Percentiles rank a stretch among this genome's conserved stretches.
These are phyloP conservation scores for Melanocharis versteri DNA, from an alignment of 2,113 vertebrate genomes.

Conservation along the genomic window DNA sequence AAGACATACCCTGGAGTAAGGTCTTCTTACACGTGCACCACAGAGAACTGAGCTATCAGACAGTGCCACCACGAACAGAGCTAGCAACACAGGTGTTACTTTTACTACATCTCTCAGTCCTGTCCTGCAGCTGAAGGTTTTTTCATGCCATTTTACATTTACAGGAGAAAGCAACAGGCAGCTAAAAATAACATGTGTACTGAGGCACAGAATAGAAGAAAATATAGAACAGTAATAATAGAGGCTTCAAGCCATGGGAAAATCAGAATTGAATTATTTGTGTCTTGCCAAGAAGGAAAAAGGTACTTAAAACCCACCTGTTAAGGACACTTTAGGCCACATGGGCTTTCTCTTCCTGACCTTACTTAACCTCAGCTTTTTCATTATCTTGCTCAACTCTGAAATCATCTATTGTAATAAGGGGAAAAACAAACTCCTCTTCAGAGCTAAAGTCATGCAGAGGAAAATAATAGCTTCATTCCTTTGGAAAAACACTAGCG, in stretches of 20 bases:
- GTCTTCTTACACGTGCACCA: background rate
- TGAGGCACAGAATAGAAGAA: background rate
- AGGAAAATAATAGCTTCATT: slow-evolving; percentile 15
- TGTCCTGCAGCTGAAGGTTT: background rate
- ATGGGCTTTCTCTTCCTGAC: background rate
- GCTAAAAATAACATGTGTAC: background rate
- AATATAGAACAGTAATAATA: background rate
- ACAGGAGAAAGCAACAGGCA: background rate
- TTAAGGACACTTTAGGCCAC: background rate
- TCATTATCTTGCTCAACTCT: slow-evolving; percentile 26
- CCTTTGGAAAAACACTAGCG: slow-evolving; percentile 16
- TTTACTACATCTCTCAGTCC: background rate
- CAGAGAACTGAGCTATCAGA: background rate
- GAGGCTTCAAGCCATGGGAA: background rate
- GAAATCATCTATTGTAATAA: background rate
- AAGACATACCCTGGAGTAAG: background rate
- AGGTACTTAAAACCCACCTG: background rate
- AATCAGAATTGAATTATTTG: background rate
- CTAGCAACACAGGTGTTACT: background rate
- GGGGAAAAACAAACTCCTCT: slow-evolving; percentile 18
- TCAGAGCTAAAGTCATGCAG: background rate
- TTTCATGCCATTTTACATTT: background rate
- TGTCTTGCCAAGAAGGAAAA: background rate
- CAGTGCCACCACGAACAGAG: background rate
- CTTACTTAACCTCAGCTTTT: slow-evolving; percentile 10